These are phyloP conservation scores for Macropis europaea DNA, from an alignment of 2,888 invertebrate genomes.

Conservation along the genomic window DNA sequence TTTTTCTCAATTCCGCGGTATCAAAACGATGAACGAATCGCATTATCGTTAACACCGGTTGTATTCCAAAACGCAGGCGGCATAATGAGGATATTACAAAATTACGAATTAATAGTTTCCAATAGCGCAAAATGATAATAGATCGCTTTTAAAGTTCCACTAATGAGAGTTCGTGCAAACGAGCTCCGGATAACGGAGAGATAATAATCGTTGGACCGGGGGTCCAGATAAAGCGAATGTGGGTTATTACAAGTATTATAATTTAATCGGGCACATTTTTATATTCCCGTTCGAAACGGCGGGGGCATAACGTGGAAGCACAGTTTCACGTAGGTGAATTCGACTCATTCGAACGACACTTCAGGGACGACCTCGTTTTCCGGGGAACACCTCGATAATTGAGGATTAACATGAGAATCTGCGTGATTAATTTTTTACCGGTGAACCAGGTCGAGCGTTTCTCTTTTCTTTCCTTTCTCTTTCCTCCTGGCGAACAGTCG, in stretches of 20 bases:
- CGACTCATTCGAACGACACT: background rate
- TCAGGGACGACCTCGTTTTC: background rate
- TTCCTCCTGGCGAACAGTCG: too few relatives aligned
- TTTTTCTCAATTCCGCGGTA: too few relatives aligned
- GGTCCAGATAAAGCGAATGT: constrained; percentile 7
- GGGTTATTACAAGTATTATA: constrained; percentile 1
- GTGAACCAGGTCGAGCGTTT: background rate
- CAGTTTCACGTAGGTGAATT: background rate
- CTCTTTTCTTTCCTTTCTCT: background rate
- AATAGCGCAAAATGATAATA: background rate
- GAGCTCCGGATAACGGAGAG: background rate
- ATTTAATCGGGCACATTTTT: constrained; percentile 6
- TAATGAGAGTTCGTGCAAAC: background rate
- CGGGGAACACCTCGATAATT: background rate
- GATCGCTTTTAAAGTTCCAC: background rate
- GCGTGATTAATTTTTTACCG: background rate
- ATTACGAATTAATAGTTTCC: background rate
- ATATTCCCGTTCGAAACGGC: background rate
- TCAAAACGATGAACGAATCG: too few relatives aligned
- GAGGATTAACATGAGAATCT: background rate
- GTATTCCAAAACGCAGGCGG: too few relatives aligned
- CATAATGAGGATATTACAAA: background rate
- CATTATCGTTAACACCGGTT: too few relatives aligned
- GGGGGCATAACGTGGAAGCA: too few relatives aligned
- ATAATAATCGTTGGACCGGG: background rate